Evolutionary conservation across 2,797 vertebrate species (phyloP).

Genomic region (Selene dorsalis): DNA sequence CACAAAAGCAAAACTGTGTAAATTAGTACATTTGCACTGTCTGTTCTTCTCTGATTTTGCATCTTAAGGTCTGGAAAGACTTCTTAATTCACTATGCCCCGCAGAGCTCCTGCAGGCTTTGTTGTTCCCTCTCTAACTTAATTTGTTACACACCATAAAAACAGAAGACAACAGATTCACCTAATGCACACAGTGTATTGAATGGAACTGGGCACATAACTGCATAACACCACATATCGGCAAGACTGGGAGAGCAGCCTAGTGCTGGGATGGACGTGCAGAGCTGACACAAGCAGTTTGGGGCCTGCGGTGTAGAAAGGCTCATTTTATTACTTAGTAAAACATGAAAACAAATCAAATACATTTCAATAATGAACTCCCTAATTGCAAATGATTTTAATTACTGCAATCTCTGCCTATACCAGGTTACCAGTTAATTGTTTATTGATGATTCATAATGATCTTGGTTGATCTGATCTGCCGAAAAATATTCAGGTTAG

Average conservation of each 20-base stretch:
- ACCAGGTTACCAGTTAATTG: background rate
- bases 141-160: constrained; percentile 63
- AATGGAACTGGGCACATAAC: constrained; percentile 20
- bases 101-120: constrained; percentile 58
- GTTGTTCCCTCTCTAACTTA: constrained; percentile 43
- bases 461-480: background rate
- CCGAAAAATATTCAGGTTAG: background rate
- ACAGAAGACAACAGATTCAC: constrained; percentile 33
- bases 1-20: constrained; percentile 43
- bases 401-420: background rate
- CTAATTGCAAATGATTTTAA: background rate
- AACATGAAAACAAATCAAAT: background rate
- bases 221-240: constrained; percentile 32
- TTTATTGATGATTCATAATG: no score
- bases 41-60: constrained; percentile 34
- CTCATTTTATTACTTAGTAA: constrained; percentile 1
- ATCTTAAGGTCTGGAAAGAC: constrained; percentile 50
- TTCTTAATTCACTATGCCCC: constrained; percentile 49
- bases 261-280: constrained; percentile 16
- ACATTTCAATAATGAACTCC: background rate
- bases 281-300: constrained; percentile 54
- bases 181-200: constrained; percentile 28
- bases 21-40: constrained; percentile 47
- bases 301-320: background rate
- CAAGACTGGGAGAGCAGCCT: constrained; percentile 26